A percentile compares a stretch with the other conserved stretches of the same genome.
Conservation (phyloP, 2,888 invertebrate species). For the Sarcophaga variegata region DNA sequence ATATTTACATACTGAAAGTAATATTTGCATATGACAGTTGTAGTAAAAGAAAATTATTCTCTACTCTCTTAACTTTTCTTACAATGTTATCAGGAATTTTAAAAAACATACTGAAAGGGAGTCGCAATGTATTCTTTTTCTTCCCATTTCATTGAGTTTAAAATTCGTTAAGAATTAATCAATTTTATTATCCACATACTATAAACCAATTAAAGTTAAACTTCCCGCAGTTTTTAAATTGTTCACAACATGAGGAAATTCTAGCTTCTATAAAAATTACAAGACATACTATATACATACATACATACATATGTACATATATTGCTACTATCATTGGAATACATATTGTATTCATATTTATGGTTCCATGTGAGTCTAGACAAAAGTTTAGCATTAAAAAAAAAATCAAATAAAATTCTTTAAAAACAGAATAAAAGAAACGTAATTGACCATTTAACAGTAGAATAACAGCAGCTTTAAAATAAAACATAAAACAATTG, state of each 20-base stretch:
- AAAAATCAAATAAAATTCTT: conserved; percentile 1
- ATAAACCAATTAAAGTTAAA: conserved; percentile 69
- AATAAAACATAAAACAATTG: conserved; percentile 15
- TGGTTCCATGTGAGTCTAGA: conserved; percentile 50
- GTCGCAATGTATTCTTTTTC: not conserved
- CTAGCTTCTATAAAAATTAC: conserved; percentile 47
- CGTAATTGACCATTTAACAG: conserved; percentile 20
- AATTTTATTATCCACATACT: conserved; percentile 62
- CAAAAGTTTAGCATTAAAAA: conserved; percentile 31
- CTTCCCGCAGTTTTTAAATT: conserved; percentile 69
- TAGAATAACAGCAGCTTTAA: conserved; percentile 39
- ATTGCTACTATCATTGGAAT: no score
- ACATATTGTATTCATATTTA: not conserved
- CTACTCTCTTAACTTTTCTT: not conserved
- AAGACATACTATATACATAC: not conserved
- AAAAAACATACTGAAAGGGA: not conserved
- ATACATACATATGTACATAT: not conserved
- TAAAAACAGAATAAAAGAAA: not conserved
- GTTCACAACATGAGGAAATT: conserved; percentile 70
- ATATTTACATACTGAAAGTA: no score
- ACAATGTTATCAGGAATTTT: not conserved
- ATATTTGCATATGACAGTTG: no score
- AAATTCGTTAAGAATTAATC: conserved; percentile 62
- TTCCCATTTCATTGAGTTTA: not conserved
- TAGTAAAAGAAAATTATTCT: no score